Evolutionary conservation across 1,140 invertebrate species (phyloP).

Genomic region (Trissolcus basalis): DNA sequence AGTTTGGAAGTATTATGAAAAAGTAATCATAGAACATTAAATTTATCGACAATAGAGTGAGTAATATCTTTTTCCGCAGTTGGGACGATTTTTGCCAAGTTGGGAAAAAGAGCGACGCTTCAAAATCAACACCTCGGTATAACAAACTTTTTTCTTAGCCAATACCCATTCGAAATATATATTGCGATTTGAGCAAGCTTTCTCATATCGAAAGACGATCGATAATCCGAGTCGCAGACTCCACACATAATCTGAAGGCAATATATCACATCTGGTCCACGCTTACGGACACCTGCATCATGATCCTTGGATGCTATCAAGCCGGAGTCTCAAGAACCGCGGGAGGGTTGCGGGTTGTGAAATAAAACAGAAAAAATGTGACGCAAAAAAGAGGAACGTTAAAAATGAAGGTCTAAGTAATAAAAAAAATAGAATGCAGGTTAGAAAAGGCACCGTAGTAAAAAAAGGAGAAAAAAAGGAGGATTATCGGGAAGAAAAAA

Average conservation of each 20-base stretch:
- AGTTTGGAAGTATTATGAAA: no score
- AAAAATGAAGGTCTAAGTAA: neutral
- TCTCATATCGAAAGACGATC: constrained; percentile 66
- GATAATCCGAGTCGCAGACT: constrained; percentile 64
- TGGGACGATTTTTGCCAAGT: no score
- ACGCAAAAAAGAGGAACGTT: constrained; percentile 8
- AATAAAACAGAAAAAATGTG: constrained; percentile 13
- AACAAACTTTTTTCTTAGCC: no score
- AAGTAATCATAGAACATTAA: no score
- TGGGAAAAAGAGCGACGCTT: no score
- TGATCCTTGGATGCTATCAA: constrained; percentile 50
- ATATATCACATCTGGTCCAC: constrained; percentile 69
- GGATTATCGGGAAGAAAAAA: constrained; percentile 19
- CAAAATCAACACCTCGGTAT: no score
- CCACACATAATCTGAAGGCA: constrained; percentile 67
- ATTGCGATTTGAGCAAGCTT: constrained; percentile 43
- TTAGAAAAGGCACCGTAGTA: neutral
- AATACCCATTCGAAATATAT: constrained; percentile 29
- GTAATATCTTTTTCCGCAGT: no score
- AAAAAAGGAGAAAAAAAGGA: constrained; percentile 5
- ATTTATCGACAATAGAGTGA: no score
- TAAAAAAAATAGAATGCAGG: neutral
- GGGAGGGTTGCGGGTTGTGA: constrained; percentile 8
- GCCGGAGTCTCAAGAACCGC: constrained; percentile 18
- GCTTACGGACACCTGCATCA: constrained; percentile 67